Base-by-base conservation (phyloP, 1,140 invertebrate genomes). In the Meloidogyne hapla region DNA sequence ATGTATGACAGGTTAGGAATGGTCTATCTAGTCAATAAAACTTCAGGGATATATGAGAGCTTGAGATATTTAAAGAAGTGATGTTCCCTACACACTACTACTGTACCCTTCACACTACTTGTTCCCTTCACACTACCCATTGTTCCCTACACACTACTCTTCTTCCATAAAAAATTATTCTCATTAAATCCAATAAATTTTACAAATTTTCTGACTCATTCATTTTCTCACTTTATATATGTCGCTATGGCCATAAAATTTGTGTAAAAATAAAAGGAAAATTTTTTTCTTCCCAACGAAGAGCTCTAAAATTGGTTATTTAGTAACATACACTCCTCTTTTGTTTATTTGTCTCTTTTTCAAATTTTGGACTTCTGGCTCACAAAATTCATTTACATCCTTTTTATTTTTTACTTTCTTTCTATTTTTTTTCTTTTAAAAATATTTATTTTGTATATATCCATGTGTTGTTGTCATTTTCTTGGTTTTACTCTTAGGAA, bases 201-300 rank as follows among this genome's bases (percentile, higher is more conserved):
- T 56, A 56, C 18, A 56, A 6, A 3, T 18, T 18, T 56, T 56
- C 48, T 56, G 48, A 56, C n/a, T 56, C 48, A 56, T 56, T 56
- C 48, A 56, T 56, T 56, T 56, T 56, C 33, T n/a, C 48, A 56
- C 48, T 56, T n/a, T 56, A 56, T 56, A n/a, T 56, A n/a, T 15
- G 18, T 56, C 33, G n/a, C 6, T 56, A 21, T 56, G n/a, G n/a
- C 18, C 48, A 56, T 56, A 56, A 56, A 56, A 6, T 48, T 56
- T 56, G n/a, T 56, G 48, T 56, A 56, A 56, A 56, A 56, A n/a
- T n/a, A 56, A 56, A 4, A 0, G 18, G 18, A 21, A 13, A 56
- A 10, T 0, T 38, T 38, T 38, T 38, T n/a, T 33, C 33, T 42
- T 15, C 40, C 40, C 9, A 56, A 56, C 8, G 48, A 56, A 56